Base-by-base conservation (phyloP, 2,888 invertebrate species). In the Parochlus steinenii region DNA sequence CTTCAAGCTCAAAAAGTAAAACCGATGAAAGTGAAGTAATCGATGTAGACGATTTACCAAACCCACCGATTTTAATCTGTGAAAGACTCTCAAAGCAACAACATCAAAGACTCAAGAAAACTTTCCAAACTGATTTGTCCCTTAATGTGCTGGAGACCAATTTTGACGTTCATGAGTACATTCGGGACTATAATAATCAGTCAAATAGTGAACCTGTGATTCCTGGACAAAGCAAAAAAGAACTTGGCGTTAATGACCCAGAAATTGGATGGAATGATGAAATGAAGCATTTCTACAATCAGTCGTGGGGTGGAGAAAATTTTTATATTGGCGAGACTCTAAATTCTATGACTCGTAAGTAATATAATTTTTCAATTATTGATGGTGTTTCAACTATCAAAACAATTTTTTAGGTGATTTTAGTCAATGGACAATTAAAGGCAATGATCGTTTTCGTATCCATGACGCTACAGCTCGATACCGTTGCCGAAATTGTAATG, bases 401-500 rank as follows among this genome's bases (percentile, higher is more conserved):
- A 26, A n/a, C 18, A 14, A n/a, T 8, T 32, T 24, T 6, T 23
- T 32, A 24, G 14, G 29, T 22, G 25, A 32, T 28, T 28, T 18
- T 8, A 26, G 48, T 45, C 39, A 12, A 43, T 58, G 58, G 58
- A 45, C 42, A 19, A 51, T 58, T 11, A 44, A 42, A 4, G 43
- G 43, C 2, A 47, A 49, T 2, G 58, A 58, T 44, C 50, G 52
- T 1, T 51, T 46, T 42, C 51, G 50, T 3, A 45, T 45, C 6
- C 45, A 44, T 24, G 42, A 41, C 3, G 47, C 43, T 11, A 10
- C 11, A 11, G 30, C n/a, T 5, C 14, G 11, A 15, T 37, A 22
- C 3, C 69, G 73, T 32, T 80, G 80, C 49, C 62, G 58, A 42
- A 67, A 66, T 46, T 80, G 80, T 50, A 67, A 66, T 40, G 69